Evolutionary conservation across 2,797 vertebrate species (phyloP), one percentile per base, ranked within the genome.

Genomic region (Platalea minor): DNA sequence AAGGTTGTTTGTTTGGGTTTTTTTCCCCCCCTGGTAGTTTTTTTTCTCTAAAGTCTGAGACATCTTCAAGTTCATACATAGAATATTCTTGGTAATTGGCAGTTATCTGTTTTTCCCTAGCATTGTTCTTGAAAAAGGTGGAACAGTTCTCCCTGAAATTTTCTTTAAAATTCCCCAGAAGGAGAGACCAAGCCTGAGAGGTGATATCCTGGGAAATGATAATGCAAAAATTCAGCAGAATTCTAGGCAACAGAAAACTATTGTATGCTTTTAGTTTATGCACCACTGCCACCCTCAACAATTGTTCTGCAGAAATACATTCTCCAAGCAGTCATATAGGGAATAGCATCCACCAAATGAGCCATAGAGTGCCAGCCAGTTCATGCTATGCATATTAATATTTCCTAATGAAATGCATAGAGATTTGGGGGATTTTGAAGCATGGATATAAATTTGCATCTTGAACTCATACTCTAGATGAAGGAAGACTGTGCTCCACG

Each of bases 1-100:
- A 28, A 23, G 19, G 9, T 28, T 65, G 0, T 6, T n/a, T 29
- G 28, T 54, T 35, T 35, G 35, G 35, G 35, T n/a, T 41, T n/a
- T 33, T n/a, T 5, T n/a, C n/a, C 15, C 7, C 10, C 4, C 28
- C 12, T 8, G 12, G 2, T 35, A 12, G 11, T 1, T 3, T 11
- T 26, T 20, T 4, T 24, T 26, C 13, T 39, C 8, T 20, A 4
- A 80, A 65, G 8, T 50, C 35, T 63, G 45, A 89, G 28, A 81
- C 9, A 16, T 29, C 11, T 77, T 86, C 26, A 28, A 37, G 8
- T 63, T 85, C 24, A 19, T 54, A 24, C 6, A 11, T 2, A 37
- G 25, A 73, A 67, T 80, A 43, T 80, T 74, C 60, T 54, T 83
- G 35, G 24, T 43, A 70, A 50, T n/a, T 90, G 37, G 12, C 23